These are phyloP conservation scores for Clunio marinus DNA, from an alignment of 2,888 invertebrate genomes.

Conservation along the genomic window DNA sequence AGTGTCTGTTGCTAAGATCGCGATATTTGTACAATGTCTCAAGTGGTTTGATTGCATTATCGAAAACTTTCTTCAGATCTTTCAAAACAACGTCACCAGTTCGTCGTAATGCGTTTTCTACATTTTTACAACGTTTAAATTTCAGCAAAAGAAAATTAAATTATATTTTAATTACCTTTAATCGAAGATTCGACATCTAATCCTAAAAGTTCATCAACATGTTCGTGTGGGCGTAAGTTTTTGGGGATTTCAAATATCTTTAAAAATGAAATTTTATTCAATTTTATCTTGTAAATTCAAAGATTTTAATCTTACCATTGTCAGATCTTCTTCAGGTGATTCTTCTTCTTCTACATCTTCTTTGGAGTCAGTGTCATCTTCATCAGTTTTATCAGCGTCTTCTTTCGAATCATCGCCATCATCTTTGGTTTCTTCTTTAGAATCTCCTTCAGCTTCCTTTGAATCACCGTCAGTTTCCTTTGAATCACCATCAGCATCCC, in stretches of 20 bases:
- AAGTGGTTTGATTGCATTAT: slow-evolving; percentile 81
- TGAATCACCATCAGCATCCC: background rate
- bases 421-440: slow-evolving; percentile 40
- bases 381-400: slow-evolving; percentile 40
- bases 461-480: background rate
- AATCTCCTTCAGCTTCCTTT: background rate
- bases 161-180: slow-evolving; percentile 30
- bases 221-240: slow-evolving; percentile 71
- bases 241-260: slow-evolving; percentile 71
- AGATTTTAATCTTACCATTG: slow-evolving; percentile 4
- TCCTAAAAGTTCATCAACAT: slow-evolving; percentile 74
- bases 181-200: slow-evolving; percentile 66
- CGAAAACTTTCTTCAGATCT: slow-evolving; percentile 80
- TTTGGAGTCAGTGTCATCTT: slow-evolving; percentile 45
- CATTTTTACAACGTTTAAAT: slow-evolving; percentile 53
- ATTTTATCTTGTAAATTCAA: background rate
- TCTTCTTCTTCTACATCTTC: slow-evolving; percentile 56
- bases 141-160: background rate
- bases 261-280: background rate
- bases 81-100: slow-evolving; percentile 73
- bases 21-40: slow-evolving; percentile 88
- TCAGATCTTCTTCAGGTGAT: slow-evolving; percentile 53
- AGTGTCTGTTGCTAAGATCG: slow-evolving; percentile 85
- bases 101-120: slow-evolving; percentile 66
- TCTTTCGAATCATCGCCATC: slow-evolving; percentile 41